Percentiles rank a stretch among this genome's conserved stretches.
Conservation (phyloP, 2,113 vertebrate species). For the Cyprinodon brontotheroides region DNA sequence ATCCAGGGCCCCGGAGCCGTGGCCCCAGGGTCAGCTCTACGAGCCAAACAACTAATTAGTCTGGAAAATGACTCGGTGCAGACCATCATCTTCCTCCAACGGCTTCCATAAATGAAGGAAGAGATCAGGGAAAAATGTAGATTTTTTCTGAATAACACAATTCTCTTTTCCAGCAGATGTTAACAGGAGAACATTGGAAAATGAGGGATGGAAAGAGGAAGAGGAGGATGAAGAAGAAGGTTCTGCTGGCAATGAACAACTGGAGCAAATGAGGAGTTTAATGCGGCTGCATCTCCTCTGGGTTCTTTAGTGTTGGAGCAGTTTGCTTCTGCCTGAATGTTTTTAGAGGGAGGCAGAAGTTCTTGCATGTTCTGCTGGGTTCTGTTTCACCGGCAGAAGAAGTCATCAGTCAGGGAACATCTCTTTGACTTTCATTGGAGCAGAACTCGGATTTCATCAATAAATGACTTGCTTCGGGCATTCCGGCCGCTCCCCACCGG, state of each 20-base stretch:
- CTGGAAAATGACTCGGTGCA: slow-evolving; percentile 63
- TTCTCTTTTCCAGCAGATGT: slow-evolving; percentile 61
- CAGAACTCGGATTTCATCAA: slow-evolving; percentile 73
- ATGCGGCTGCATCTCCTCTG: background rate
- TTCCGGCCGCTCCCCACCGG: slow-evolving; percentile 38
- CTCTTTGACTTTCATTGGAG: slow-evolving; percentile 69
- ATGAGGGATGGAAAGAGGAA: background rate
- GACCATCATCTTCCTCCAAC: slow-evolving; percentile 22
- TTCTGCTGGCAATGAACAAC: too few species aligned
- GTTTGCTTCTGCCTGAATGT: background rate
- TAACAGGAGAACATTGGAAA: slow-evolving; percentile 57
- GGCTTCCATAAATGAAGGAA: slow-evolving; percentile 65
- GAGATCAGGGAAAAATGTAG: slow-evolving; percentile 47
- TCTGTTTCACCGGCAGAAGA: slow-evolving; percentile 35
- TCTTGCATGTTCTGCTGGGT: slow-evolving; percentile 12
- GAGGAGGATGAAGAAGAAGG: background rate
- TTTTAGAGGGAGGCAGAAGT: slow-evolving; percentile 1
- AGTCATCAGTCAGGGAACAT: slow-evolving; percentile 47
- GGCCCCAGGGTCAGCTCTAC: slow-evolving; percentile 31
- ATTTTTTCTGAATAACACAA: slow-evolving; percentile 70
- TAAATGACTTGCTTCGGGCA: slow-evolving; percentile 64
- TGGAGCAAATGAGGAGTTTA: too few species aligned
- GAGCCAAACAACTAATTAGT: slow-evolving; percentile 73
- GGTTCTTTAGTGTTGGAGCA: slow-evolving; percentile 14
- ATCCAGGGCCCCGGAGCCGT: slow-evolving; percentile 22